Base-by-base conservation (phyloP, 1,140 invertebrate species). In the Drosophila tristis region DNA sequence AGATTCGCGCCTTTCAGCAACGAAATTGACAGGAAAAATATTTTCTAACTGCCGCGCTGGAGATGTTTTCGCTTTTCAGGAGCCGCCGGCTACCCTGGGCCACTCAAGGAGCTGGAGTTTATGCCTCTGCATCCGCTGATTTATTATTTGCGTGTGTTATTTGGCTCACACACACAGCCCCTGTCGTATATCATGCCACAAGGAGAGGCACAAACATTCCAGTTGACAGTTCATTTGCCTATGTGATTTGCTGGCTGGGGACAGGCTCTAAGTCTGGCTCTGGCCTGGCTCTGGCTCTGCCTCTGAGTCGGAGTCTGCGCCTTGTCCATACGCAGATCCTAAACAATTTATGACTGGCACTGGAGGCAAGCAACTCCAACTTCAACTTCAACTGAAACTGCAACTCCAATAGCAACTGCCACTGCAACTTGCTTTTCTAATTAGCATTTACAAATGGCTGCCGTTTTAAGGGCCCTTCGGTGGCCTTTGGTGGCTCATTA, bases 141-240 rank as follows among this genome's bases (percentile, higher is more conserved):
- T 86, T 86, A 86, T 87, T 86, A 74, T 86, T 86, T 81, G 78
- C 66, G 67, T 77, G 80, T 74, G 76, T 80, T 84, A 80, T 84
- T 79, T 85, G 71, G 80, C 72, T 77, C 73, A 85, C 75, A 87
- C 81, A 77, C 64, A 56, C 50, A 15, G 82, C 81, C 81, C 65
- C 57, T 23, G 53, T 49, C 79, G 70, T 86, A 86, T 59, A 86
- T 86, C 82, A 86, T 82, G 70, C 71, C 23, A 53, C 65, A 51
- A 60, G 47, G 39, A 25, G 31, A 55, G 67, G 67, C 67, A 63
- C 78, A 68, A 59, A 82, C 86, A 89, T 74, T 80, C 73, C 84
- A 80, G 84, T 82, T 87, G 84, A 87, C 84, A 87, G 84, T 87
- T 89, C 85, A 89, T 87, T 89, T 87, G 84, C 72, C 72, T 87